Base-by-base conservation (phyloP, 2,888 invertebrate species). In the Eupithecia insigniata region DNA sequence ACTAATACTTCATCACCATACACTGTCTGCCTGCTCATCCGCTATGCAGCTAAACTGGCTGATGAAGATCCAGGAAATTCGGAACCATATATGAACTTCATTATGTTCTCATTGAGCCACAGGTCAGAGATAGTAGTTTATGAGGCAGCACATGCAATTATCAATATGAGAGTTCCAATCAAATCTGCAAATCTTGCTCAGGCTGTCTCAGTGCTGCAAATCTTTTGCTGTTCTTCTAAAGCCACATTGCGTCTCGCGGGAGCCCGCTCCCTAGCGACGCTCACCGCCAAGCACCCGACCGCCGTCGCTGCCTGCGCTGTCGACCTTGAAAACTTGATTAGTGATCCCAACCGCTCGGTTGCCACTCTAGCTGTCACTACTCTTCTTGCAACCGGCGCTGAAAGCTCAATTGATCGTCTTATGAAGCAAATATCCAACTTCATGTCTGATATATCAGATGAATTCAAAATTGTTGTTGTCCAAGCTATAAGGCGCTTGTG, bases 341-440 rank as follows among this genome's bases (percentile, higher is more conserved):
- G 99, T 0, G 99, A 99, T 91, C 96, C 98, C 0, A 99, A 99
- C 90, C 96, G 99, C 64, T 98, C 98, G 0, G 99, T 99, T 70
- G 99, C 99, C 0, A 99, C 99, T 0, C 92, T 99, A 78, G 99
- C 99, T 36, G 99, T 99, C 65, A 99, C 99, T 0, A 99, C 99
- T 0, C 94, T 99, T 2, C 93, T 99, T 8, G 99, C 99, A 88
- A 99, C 99, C 1, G 99, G 99, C 6, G 99, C 98, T 0, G 99
- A 99, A 89, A 98, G 98, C 71, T 99, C 99, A 0, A 99, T 99
- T 0, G 99, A 99, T 87, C 96, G 99, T 69, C 93, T 99, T 22
- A 99, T 99, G 99, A 99, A 99, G 89, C 99, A 99, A 91, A 99
- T 99, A 79, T 98, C 99, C 0, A 97, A 98, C 16, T 99, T 99